phyloP scores from a whole-genome alignment of 1,140 invertebrate genomes.

The Eumeta japonica region DNA sequence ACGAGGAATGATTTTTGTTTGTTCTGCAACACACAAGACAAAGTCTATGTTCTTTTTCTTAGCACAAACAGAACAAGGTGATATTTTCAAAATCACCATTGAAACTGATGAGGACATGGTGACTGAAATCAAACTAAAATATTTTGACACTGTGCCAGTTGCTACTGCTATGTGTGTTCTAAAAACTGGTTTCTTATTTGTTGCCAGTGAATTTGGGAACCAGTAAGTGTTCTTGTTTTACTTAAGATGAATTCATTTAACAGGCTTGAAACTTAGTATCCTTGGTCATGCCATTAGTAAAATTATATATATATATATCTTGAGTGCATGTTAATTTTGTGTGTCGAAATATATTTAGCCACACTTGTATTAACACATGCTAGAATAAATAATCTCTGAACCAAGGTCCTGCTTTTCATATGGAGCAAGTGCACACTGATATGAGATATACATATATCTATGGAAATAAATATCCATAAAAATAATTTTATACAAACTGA shows the following conservation, averaged over 20 bases:
- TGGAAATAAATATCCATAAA: too few species aligned
- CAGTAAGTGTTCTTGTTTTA: constrained; percentile 75
- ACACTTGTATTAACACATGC: constrained; percentile 31
- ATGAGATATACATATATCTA: constrained; percentile 38
- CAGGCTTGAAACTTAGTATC: too few species aligned
- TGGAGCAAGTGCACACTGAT: constrained; percentile 55
- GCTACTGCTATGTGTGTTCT: constrained; percentile 95
- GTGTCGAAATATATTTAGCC: constrained; percentile 21
- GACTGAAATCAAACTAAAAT: constrained; percentile 98
- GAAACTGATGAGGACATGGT: constrained; percentile 98
- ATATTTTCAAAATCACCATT: constrained; percentile 98
- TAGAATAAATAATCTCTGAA: constrained; percentile 51
- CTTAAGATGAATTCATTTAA: neutral
- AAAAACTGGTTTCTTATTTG: constrained; percentile 98
- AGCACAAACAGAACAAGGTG: constrained; percentile 89
- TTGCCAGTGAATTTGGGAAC: constrained; percentile 99
- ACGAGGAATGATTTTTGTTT: constrained; percentile 98
- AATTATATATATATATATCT: neutral
- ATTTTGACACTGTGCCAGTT: constrained; percentile 98
- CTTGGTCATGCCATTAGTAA: too few species aligned
- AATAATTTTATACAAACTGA: too few species aligned
- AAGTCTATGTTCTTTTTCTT: constrained; percentile 99
- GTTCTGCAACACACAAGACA: constrained; percentile 98
- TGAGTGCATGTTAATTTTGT: constrained; percentile 31
- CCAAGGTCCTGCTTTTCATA: constrained; percentile 51